Evolutionary conservation across 2,797 vertebrate genomes (phyloP).

Genomic region (Sternotherus odoratus): DNA sequence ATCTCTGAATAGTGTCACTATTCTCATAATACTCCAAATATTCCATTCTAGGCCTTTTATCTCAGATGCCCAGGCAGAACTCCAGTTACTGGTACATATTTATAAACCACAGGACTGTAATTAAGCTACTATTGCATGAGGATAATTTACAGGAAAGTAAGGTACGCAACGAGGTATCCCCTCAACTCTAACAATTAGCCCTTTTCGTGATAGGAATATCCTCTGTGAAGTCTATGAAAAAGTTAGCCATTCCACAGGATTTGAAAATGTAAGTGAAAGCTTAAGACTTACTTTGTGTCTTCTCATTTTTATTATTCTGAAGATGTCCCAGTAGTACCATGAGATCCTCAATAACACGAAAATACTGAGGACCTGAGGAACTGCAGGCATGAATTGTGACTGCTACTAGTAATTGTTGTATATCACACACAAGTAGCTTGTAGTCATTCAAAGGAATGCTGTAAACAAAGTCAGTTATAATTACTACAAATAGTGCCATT

Average conservation of each 20-base stretch:
- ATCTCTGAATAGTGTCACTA: not conserved
- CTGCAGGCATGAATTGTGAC: slow-evolving; percentile 98
- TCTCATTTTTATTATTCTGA: slow-evolving; percentile 93
- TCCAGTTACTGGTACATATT: not conserved
- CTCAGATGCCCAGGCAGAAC: not conserved
- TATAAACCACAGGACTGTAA: not conserved
- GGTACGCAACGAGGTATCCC: not conserved
- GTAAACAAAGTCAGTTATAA: slow-evolving; percentile 64
- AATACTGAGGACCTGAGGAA: slow-evolving; percentile 97
- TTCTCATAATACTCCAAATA: not conserved
- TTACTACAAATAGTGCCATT: slow-evolving; percentile 48
- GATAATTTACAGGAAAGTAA: slow-evolving; percentile 13
- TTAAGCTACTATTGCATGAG: not conserved
- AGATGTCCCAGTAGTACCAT: slow-evolving; percentile 95
- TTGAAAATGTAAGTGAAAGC: not conserved
- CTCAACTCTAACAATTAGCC: not conserved
- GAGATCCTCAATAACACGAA: slow-evolving; percentile 98
- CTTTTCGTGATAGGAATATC: not conserved
- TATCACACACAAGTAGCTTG: slow-evolving; percentile 93
- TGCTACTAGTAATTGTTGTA: slow-evolving; percentile 95
- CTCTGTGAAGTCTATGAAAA: not conserved
- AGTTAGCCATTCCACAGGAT: not conserved
- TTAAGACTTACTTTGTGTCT: slow-evolving; percentile 90
- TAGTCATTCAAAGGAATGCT: slow-evolving; percentile 95
- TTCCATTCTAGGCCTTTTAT: not conserved